Evolutionary conservation across 2,888 invertebrate species (phyloP).

Genomic region (Acleris emargana): DNA sequence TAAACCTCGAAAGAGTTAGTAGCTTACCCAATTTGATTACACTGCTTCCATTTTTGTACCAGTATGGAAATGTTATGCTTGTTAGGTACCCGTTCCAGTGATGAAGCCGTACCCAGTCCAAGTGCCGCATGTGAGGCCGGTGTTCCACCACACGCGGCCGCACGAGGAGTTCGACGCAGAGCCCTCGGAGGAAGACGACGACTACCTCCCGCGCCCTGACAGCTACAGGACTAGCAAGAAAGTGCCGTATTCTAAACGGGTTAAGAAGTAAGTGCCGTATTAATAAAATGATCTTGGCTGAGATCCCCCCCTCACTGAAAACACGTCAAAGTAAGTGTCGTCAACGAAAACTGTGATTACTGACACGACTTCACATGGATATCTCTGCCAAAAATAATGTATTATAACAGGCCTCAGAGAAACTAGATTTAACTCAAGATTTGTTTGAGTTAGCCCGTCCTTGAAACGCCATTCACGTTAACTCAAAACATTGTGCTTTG

Average conservation of each 20-base stretch:
- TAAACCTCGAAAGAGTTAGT: no score
- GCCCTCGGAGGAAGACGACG: slow-evolving; percentile 57
- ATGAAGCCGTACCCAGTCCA: slow-evolving; percentile 89
- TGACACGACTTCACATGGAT: no score
- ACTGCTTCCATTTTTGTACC: no score
- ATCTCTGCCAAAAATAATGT: slow-evolving; percentile 26
- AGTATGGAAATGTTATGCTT: no score
- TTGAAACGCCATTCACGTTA: neutral
- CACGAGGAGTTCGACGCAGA: slow-evolving; percentile 62
- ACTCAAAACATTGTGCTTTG: neutral
- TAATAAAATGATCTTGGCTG: no score
- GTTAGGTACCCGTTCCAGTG: slow-evolving; percentile 87
- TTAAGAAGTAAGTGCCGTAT: slow-evolving; percentile 56
- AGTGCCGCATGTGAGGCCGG: slow-evolving; percentile 85
- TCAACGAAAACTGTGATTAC: no score
- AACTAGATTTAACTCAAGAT: slow-evolving; percentile 43
- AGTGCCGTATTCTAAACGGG: slow-evolving; percentile 59
- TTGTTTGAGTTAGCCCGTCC: neutral
- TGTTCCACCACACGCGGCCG: slow-evolving; percentile 73
- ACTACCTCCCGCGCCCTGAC: slow-evolving; percentile 64
- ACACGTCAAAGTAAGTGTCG: no score
- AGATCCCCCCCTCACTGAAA: no score
- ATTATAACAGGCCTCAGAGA: slow-evolving; percentile 64
- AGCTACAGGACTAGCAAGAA: slow-evolving; percentile 51
- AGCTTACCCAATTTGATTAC: no score